A percentile compares a stretch with the other conserved stretches of the same genome.
Evolutionary conservation across 2,888 invertebrate species (phyloP).

Genomic region (Sminthurinus aureus): DNA sequence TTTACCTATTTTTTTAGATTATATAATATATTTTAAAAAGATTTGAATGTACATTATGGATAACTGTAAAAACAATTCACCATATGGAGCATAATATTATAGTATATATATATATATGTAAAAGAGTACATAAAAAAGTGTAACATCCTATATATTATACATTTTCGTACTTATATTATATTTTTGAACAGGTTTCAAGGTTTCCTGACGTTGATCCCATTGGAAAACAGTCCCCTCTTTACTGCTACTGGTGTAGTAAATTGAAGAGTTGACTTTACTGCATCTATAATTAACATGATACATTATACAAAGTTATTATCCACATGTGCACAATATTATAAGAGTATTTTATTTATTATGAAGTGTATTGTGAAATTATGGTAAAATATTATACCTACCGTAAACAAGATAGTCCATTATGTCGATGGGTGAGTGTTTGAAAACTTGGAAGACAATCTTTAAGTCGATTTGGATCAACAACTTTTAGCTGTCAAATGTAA

Average conservation of each 20-base stretch:
- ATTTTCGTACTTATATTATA: constrained; percentile 46
- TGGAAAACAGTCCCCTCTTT: constrained; percentile 46
- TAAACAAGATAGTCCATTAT: constrained; percentile 48
- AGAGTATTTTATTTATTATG: too few species aligned
- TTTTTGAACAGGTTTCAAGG: constrained; percentile 44
- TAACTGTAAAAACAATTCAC: neutral
- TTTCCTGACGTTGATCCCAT: constrained; percentile 47
- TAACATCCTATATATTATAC: too few species aligned
- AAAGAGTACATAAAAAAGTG: too few species aligned
- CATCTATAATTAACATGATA: constrained; percentile 39
- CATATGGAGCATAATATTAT: neutral
- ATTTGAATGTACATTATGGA: neutral
- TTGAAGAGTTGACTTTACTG: constrained; percentile 43
- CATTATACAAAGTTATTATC: too few species aligned
- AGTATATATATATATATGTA: too few species aligned
- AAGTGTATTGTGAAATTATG: neutral
- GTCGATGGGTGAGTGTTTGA: constrained; percentile 30
- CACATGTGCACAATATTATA: too few species aligned
- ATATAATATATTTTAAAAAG: neutral
- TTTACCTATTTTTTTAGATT: neutral
- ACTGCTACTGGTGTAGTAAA: constrained; percentile 49
- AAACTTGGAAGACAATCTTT: neutral
- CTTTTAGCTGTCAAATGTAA: constrained; percentile 6
- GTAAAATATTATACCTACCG: constrained; percentile 35
- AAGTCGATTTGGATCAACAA: constrained; percentile 38